These are phyloP conservation scores for Melieria omissa DNA, from an alignment of 2,888 invertebrate genomes.

Conservation along the genomic window DNA sequence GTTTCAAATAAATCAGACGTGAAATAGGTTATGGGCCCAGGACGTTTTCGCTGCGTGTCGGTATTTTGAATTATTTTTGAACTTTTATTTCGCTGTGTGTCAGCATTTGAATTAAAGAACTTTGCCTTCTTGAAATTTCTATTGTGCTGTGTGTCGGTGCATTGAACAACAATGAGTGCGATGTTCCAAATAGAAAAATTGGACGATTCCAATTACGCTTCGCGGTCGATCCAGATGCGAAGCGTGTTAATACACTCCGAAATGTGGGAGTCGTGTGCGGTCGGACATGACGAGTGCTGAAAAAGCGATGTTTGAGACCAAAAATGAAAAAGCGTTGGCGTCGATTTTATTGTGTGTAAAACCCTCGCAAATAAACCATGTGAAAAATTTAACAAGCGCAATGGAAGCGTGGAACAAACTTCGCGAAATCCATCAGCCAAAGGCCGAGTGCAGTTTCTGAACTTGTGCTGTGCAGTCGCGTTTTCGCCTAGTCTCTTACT, in stretches of 20 bases:
- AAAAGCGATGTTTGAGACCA: not conserved
- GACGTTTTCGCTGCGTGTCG: too few relatives aligned
- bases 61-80: too few relatives aligned
- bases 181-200: not conserved
- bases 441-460: too few relatives aligned
- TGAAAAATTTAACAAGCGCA: not conserved
- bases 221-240: not conserved
- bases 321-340: not conserved
- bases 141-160: too few relatives aligned
- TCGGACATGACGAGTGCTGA: not conserved
- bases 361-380: not conserved
- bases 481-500: too few relatives aligned
- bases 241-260: not conserved
- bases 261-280: not conserved
- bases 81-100: too few relatives aligned
- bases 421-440: not conserved
- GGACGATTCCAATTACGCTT: conserved; percentile 2
- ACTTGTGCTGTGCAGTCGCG: too few relatives aligned
- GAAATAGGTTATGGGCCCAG: too few relatives aligned
- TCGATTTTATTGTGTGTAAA: not conserved
- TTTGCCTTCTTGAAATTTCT: too few relatives aligned
- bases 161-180: not conserved
- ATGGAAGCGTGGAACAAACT: conserved; percentile 3
- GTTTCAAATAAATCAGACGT: too few relatives aligned
- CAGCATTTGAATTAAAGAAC: too few relatives aligned